Evolutionary conservation across 2,113 vertebrate species (phyloP), one percentile per base, ranked within the genome.

Genomic region (Elephas maximus): DNA sequence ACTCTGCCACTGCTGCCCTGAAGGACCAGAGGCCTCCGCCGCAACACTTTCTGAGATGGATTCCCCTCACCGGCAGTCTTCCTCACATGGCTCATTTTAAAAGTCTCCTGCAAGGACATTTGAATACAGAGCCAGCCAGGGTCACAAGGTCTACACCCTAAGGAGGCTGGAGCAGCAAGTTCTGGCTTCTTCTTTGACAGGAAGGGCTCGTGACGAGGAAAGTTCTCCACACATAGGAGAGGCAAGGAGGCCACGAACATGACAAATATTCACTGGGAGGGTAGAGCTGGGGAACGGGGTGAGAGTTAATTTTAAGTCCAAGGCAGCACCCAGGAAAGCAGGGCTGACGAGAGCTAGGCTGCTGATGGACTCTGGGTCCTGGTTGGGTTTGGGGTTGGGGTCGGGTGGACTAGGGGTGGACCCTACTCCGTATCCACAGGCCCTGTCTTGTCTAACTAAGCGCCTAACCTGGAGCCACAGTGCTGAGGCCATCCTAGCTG

Each of bases 271-370:
- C 12, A 21, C 69, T 15, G 0, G 30, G 20, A 17, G 41, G 1
- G 24, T 2, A 11, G 8, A 45, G 37, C 0, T 3, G 15, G 5
- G 57, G 37, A 14, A 0, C 18, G 80, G 28, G 26, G 6, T 5
- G 21, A 69, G 15, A 15, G 89, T 44, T 37, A 1, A 62, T 57
- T 67, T 67, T 41, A 3, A 78, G 65, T 44, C 8, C 23, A 33
- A 41, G 21, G 48, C 63, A 60, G 73, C 45, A 44, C 44, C 45
- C 48, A 41, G 45, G 57, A 83, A 48, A 63, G 76, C 74, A 87
- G 30, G 67, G 5, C 11, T 3, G 20, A n/a, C 8, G 37, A 45
- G 24, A 71, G 15, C n/a, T 62, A 65, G 74, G 24, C 48, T 65
- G 20, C 62, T 8, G 30, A 37, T 0, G 18, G 83, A 14, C 63